phyloP scores from a whole-genome alignment of 1,140 invertebrate species.

The Zaprionus vittiger region DNA sequence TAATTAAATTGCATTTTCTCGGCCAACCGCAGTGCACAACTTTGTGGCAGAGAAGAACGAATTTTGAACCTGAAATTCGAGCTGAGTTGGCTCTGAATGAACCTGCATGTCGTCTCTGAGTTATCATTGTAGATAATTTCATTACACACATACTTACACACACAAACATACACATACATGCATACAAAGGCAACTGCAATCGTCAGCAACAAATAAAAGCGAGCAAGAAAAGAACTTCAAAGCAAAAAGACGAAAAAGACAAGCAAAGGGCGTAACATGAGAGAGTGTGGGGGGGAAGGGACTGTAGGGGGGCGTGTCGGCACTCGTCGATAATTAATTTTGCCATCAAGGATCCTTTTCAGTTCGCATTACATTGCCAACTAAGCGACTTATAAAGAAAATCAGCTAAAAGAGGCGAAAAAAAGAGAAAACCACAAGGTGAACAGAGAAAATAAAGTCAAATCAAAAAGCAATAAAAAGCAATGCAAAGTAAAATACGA shows the following conservation, averaged over 20 bases:
- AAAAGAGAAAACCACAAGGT: slow-evolving; percentile 20
- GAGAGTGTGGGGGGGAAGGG: neutral
- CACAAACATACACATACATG: neutral
- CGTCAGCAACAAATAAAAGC: slow-evolving; percentile 65
- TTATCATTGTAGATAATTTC: slow-evolving; percentile 56
- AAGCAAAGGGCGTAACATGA: slow-evolving; percentile 69
- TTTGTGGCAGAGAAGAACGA: slow-evolving; percentile 60
- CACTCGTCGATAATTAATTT: slow-evolving; percentile 74
- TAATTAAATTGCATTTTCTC: slow-evolving; percentile 73
- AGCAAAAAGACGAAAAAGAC: slow-evolving; percentile 41
- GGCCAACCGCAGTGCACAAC: slow-evolving; percentile 14
- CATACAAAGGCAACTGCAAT: slow-evolving; percentile 34
- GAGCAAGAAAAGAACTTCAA: slow-evolving; percentile 35
- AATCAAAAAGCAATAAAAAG: slow-evolving; percentile 81
- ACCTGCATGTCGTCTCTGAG: slow-evolving; percentile 25
- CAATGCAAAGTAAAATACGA: slow-evolving; percentile 53
- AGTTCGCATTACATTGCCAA: slow-evolving; percentile 61
- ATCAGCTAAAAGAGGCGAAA: slow-evolving; percentile 47
- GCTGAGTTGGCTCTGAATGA: slow-evolving; percentile 6
- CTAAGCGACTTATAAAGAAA: slow-evolving; percentile 72
- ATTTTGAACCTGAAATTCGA: slow-evolving; percentile 62
- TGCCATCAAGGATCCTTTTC: slow-evolving; percentile 45
- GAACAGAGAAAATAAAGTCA: slow-evolving; percentile 24
- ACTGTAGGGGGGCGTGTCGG: slow-evolving; percentile 24
- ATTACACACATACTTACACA: slow-evolving; percentile 34